Evolutionary conservation across 2,888 invertebrate species (phyloP).

Genomic region (Tanytarsus gracilentus): DNA sequence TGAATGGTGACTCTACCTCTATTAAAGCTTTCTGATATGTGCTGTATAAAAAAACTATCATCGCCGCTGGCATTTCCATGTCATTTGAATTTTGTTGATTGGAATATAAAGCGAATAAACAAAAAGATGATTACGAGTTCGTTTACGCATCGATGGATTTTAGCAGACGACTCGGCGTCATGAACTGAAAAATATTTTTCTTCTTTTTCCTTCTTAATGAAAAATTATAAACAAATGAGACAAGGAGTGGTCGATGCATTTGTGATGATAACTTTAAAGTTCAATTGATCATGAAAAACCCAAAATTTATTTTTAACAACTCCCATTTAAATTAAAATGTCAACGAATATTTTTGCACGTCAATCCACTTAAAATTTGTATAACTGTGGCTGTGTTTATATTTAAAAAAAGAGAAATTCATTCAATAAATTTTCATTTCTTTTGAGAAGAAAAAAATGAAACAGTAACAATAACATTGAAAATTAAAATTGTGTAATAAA

Average conservation of each 20-base stretch:
- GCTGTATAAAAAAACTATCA: neutral
- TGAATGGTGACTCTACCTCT: constrained; percentile 5
- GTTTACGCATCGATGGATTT: constrained; percentile 18
- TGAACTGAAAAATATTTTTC: neutral
- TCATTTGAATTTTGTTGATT: constrained; percentile 13
- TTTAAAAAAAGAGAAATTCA: neutral
- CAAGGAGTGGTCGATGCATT: constrained; percentile 20
- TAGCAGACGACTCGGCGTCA: constrained; percentile 19
- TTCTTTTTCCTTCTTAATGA: constrained; percentile 2
- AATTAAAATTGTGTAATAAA: too few species aligned
- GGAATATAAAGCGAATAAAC: constrained; percentile 6
- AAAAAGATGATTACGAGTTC: constrained; percentile 23
- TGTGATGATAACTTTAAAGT: neutral
- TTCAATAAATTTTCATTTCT: neutral
- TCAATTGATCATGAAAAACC: neutral
- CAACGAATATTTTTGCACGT: too few species aligned
- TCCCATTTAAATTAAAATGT: neutral
- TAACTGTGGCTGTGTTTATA: too few species aligned
- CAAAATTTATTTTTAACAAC: neutral
- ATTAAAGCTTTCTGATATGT: neutral
- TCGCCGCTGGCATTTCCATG: constrained; percentile 17
- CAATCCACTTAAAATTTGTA: too few species aligned
- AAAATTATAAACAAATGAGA: neutral
- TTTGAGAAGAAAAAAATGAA: too few species aligned
- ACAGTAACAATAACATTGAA: constrained; percentile 17